Evolutionary conservation across 1,140 invertebrate genomes (phyloP).

Genomic region (Sminthurides bifidus): DNA sequence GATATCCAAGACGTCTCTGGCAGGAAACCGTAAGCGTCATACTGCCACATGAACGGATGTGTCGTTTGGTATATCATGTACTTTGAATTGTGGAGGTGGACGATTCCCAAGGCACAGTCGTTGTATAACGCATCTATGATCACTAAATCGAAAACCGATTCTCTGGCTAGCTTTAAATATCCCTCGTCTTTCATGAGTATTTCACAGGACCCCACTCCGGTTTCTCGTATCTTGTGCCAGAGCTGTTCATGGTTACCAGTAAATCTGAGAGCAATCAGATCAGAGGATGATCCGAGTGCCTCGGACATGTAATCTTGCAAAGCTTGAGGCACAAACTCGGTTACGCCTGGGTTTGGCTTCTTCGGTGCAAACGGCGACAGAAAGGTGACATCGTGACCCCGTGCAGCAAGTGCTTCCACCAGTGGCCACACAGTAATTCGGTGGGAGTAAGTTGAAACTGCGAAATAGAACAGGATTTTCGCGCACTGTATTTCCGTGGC

Average conservation of each 20-base stretch:
- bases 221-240: background rate
- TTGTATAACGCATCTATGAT: conserved; percentile 64
- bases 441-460: conserved; percentile 19
- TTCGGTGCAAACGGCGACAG: conserved; percentile 13
- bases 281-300: background rate
- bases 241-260: background rate
- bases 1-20: conserved; percentile 16
- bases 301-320: background rate
- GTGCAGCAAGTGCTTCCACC: conserved; percentile 11
- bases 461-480: conserved; percentile 23
- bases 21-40: conserved; percentile 12
- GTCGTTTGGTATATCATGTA: conserved; percentile 28
- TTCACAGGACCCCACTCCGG: background rate
- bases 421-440: conserved; percentile 16
- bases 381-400: conserved; percentile 24
- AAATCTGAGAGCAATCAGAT: background rate
- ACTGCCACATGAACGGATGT: conserved; percentile 6
- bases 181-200: conserved; percentile 5
- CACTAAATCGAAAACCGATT: conserved; percentile 46
- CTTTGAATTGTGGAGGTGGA: conserved; percentile 46
- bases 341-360: background rate
- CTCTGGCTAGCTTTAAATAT: background rate
- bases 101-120: conserved; percentile 59
- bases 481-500: too few relatives aligned
- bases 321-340: conserved; percentile 4